These are phyloP conservation scores for Willowsia nigromaculata DNA, from an alignment of 2,888 invertebrate species.

Conservation along the genomic window DNA sequence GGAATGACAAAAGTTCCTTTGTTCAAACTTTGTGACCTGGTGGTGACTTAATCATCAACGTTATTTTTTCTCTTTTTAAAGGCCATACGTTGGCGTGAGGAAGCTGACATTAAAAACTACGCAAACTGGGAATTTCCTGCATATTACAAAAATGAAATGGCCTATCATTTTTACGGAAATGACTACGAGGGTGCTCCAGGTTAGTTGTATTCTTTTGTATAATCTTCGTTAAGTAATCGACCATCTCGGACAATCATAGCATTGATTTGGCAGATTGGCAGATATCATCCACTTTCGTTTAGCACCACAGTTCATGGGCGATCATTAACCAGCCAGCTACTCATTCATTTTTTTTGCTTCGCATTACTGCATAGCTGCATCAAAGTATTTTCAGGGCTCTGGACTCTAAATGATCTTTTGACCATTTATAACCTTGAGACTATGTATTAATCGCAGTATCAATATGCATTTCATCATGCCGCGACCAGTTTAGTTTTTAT, in stretches of 20 bases:
- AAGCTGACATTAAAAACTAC: conserved; percentile 49
- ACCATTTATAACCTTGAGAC: background rate
- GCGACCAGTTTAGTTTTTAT: background rate
- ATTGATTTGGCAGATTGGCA: too few species aligned
- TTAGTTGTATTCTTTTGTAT: conserved; percentile 2
- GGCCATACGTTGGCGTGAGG: conserved; percentile 61
- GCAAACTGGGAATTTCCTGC: conserved; percentile 60
- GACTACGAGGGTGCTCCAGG: conserved; percentile 53
- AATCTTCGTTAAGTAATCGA: background rate
- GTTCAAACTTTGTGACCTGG: background rate
- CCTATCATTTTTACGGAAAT: conserved; percentile 50
- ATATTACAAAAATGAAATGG: conserved; percentile 55
- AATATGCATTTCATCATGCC: background rate
- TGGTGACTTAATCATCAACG: background rate
- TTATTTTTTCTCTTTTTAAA: conserved; percentile 19
- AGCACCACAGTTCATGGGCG: conserved; percentile 31
- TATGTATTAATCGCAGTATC: background rate
- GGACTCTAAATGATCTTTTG: background rate
- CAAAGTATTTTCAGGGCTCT: background rate
- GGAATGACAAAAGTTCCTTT: background rate
- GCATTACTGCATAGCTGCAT: background rate
- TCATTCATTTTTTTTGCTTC: too few species aligned
- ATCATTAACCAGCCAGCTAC: background rate
- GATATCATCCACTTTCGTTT: too few species aligned
- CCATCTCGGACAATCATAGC: too few species aligned